Conservation (phyloP, 2,113 vertebrate genomes). For the Scatophagus argus region DNA sequence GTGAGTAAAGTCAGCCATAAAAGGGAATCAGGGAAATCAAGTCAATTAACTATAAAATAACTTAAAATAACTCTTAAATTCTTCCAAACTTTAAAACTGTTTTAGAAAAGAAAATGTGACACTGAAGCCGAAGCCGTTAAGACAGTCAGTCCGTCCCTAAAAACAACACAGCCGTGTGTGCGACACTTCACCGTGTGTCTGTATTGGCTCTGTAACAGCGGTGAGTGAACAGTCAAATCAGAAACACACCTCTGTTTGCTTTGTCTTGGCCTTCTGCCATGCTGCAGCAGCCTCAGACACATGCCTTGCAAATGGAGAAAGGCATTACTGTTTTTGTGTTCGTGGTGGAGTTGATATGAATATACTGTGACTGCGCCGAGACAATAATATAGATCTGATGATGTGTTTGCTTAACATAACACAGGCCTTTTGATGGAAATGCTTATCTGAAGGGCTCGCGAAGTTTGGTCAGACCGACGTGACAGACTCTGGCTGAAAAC, state of each 20-base stretch:
- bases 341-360: conserved; percentile 35
- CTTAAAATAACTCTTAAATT: not conserved
- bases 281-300: conserved; percentile 50
- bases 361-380: conserved; percentile 18
- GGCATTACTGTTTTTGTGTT: conserved; percentile 47
- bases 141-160: not conserved
- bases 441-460: not conserved
- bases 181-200: not conserved
- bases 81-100: not conserved
- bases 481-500: not conserved
- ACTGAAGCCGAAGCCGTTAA: not conserved
- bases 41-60: not conserved
- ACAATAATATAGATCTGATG: not conserved
- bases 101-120: not conserved
- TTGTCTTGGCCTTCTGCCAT: conserved; percentile 62
- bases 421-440: not conserved
- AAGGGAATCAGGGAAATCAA: too few species aligned
- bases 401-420: conserved; percentile 15
- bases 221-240: conserved; percentile 58
- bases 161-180: not conserved
- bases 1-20: not conserved
- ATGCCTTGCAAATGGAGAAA: conserved; percentile 70
- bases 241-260: conserved; percentile 82
- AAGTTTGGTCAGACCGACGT: not conserved
- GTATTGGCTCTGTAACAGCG: conserved; percentile 26